A percentile compares a stretch with the other conserved stretches of the same genome.
Conservation (phyloP, 2,888 invertebrate genomes). For the Nematopogon swammerdamellus region DNA sequence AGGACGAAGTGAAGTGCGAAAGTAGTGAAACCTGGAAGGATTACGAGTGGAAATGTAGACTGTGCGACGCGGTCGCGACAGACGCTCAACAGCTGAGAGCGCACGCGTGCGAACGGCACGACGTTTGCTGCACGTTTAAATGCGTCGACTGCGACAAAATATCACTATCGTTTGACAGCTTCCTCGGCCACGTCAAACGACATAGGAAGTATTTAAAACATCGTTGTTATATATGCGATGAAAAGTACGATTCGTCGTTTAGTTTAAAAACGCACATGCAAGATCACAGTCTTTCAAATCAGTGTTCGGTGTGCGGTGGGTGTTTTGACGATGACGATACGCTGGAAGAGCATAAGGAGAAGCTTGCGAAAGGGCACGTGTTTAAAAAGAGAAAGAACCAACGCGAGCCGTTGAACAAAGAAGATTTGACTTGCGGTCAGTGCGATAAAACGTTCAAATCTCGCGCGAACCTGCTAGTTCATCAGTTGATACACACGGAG, state of each 20-base stretch:
- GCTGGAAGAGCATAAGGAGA: not conserved
- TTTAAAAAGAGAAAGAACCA: not conserved
- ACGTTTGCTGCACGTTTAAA: not conserved
- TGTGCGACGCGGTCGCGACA: not conserved
- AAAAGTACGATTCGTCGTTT: not conserved
- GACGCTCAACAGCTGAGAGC: not conserved
- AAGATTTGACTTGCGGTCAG: not conserved
- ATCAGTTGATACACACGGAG: conserved; percentile 16
- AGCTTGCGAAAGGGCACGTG: not conserved
- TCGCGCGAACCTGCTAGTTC: conserved; percentile 2
- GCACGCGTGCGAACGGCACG: not conserved
- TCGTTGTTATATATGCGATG: not conserved
- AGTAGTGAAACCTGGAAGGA: not conserved
- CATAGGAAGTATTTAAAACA: not conserved
- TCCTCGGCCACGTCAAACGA: not conserved
- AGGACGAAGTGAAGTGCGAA: not conserved
- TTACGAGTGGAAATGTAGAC: not conserved
- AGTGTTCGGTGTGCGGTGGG: not conserved
- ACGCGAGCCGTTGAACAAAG: not conserved
- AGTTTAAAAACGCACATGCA: not conserved
- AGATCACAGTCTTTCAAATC: not conserved
- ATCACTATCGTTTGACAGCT: not conserved
- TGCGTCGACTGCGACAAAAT: not conserved
- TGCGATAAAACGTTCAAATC: not conserved
- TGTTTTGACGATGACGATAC: not conserved